Conservation (phyloP, 2,113 vertebrate genomes). For the Pelodiscus sinensis region DNA sequence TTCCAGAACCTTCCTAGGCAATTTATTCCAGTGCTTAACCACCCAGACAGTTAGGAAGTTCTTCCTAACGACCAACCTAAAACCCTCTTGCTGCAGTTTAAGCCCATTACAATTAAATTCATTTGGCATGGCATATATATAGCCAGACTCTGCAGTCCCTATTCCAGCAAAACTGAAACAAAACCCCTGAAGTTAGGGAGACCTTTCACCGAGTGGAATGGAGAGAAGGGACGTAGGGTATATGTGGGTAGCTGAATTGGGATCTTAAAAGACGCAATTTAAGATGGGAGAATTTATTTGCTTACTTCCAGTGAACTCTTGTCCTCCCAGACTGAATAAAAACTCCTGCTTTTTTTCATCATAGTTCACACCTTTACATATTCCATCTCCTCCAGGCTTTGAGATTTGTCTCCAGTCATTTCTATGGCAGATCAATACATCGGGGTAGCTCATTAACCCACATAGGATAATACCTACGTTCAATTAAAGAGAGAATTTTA, state of each 20-base stretch:
- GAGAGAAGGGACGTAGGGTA: background rate
- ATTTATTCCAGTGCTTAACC: too few species aligned
- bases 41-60: too few species aligned
- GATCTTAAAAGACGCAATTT: background rate
- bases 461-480: constrained; percentile 84
- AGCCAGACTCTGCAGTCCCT: background rate
- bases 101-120: background rate
- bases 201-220: background rate
- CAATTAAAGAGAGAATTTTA: background rate
- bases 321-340: constrained; percentile 83
- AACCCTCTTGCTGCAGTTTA: too few species aligned
- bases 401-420: constrained; percentile 76
- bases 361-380: constrained; percentile 81
- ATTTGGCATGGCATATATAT: background rate
- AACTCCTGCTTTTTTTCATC: constrained; percentile 74
- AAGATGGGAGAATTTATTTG: background rate
- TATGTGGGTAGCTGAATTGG: background rate
- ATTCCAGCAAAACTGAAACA: background rate
- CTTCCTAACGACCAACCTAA: too few species aligned
- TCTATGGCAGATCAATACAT: constrained; percentile 78
- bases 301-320: constrained; percentile 85
- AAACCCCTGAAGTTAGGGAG: background rate
- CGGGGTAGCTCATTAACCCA: constrained; percentile 82
- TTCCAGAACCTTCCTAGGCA: too few species aligned
- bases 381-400: constrained; percentile 45